Evolutionary conservation across 2,797 vertebrate genomes (phyloP).

Genomic region (Spea hammondii): DNA sequence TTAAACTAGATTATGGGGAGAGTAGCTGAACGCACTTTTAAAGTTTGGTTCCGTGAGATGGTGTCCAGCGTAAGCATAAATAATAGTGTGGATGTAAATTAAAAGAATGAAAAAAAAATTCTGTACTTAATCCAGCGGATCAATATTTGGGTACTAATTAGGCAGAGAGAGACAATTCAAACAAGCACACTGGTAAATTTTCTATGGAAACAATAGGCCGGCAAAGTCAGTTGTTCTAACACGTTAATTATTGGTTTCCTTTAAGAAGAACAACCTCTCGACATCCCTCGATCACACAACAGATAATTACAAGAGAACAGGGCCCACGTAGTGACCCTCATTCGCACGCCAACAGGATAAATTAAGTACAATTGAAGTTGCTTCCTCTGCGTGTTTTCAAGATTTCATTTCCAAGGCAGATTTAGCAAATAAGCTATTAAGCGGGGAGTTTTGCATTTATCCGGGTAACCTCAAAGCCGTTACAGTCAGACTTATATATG

Average conservation of each 20-base stretch:
- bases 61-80: too few species aligned
- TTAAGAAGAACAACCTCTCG: neutral
- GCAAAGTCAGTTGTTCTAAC: neutral
- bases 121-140: neutral
- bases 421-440: neutral
- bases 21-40: too few species aligned
- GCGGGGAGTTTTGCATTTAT: too few species aligned
- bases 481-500: too few species aligned
- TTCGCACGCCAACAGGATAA: neutral
- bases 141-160: constrained; percentile 3
- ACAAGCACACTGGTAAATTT: constrained; percentile 8
- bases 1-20: too few species aligned
- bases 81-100: too few species aligned
- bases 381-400: neutral
- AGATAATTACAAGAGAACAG: constrained; percentile 11
- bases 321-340: constrained; percentile 5
- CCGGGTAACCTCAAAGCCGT: too few species aligned
- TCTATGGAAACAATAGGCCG: neutral
- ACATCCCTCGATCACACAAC: neutral
- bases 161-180: neutral
- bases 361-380: neutral
- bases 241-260: constrained; percentile 23
- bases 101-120: too few species aligned
- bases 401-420: constrained; percentile 7
- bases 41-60: too few species aligned